Conservation (phyloP, 2,888 invertebrate species). For the Drosophila borborema region DNA sequence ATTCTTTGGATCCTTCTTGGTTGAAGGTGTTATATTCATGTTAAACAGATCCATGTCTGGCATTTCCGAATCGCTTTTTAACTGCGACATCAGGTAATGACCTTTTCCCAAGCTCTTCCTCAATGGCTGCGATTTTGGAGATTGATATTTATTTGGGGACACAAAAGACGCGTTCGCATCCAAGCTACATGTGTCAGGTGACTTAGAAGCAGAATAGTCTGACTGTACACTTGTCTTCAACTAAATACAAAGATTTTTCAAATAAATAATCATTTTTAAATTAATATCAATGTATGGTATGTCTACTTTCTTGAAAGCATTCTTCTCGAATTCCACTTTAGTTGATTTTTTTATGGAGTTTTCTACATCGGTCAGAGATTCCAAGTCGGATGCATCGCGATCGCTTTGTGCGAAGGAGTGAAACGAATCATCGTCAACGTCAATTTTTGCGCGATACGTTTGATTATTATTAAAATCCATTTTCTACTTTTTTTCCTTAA, state of each 20-base stretch:
- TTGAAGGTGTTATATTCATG: slow-evolving; percentile 3
- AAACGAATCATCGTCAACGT: slow-evolving; percentile 35
- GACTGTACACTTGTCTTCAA: not conserved
- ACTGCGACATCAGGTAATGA: slow-evolving; percentile 23
- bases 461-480: slow-evolving; percentile 18
- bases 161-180: not conserved
- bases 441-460: not conserved
- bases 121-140: not conserved
- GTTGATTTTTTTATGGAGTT: not conserved
- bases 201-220: not conserved
- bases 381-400: not conserved
- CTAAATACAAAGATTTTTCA: not conserved
- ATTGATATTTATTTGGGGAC: not conserved
- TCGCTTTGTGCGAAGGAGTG: slow-evolving; percentile 41
- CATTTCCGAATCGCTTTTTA: not conserved
- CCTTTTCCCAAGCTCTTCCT: not conserved
- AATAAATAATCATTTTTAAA: not conserved
- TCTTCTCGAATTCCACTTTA: not conserved
- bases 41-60: slow-evolving; percentile 32
- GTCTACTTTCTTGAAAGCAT: slow-evolving; percentile 15
- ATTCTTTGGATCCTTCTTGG: not conserved
- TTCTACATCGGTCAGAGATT: slow-evolving; percentile 1
- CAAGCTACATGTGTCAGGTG: not conserved
- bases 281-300: not conserved
- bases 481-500: not conserved